Evolutionary conservation across 2,797 vertebrate species (phyloP).

Genomic region (Moxostoma hubbsi): DNA sequence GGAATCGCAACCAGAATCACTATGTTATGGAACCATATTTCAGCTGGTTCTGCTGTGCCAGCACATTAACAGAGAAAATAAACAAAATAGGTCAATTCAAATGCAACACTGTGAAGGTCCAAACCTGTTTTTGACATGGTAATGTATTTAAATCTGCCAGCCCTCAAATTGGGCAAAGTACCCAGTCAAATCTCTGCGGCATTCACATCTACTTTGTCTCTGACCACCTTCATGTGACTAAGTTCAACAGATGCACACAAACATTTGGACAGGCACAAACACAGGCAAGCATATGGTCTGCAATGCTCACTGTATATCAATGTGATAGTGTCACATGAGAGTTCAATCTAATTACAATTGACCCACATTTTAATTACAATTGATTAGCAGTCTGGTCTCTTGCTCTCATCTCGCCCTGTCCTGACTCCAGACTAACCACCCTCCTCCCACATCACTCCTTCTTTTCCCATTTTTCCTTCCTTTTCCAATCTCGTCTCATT

Average conservation of each 20-base stretch:
- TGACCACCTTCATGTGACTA: slow-evolving; percentile 44
- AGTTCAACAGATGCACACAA: slow-evolving; percentile 25
- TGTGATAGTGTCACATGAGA: slow-evolving; percentile 51
- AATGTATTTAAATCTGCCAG: slow-evolving; percentile 58
- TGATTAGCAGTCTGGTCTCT: slow-evolving; percentile 53
- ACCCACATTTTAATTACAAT: slow-evolving; percentile 65
- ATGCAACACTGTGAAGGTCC: slow-evolving; percentile 1
- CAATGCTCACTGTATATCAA: slow-evolving; percentile 41
- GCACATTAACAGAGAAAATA: slow-evolving; percentile 3
- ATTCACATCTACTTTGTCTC: slow-evolving; percentile 48
- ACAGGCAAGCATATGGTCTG: slow-evolving; percentile 37
- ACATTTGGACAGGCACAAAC: slow-evolving; percentile 41
- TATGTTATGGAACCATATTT: background rate
- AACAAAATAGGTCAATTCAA: slow-evolving; percentile 31
- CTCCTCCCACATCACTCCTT: slow-evolving; percentile 59
- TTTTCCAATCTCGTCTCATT: slow-evolving; percentile 39
- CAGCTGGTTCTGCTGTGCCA: background rate
- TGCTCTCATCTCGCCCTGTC: background rate
- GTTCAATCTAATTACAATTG: slow-evolving; percentile 57
- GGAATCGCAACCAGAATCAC: too few relatives aligned
- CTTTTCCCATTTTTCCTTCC: slow-evolving; percentile 63
- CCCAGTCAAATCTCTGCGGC: slow-evolving; percentile 41
- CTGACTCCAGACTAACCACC: slow-evolving; percentile 38
- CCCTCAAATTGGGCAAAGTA: slow-evolving; percentile 45
- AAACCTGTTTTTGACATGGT: slow-evolving; percentile 52